Percentiles rank a stretch among this genome's conserved stretches.
Evolutionary conservation across 2,113 vertebrate genomes (phyloP).

Genomic region (Ctenomys sociabilis): DNA sequence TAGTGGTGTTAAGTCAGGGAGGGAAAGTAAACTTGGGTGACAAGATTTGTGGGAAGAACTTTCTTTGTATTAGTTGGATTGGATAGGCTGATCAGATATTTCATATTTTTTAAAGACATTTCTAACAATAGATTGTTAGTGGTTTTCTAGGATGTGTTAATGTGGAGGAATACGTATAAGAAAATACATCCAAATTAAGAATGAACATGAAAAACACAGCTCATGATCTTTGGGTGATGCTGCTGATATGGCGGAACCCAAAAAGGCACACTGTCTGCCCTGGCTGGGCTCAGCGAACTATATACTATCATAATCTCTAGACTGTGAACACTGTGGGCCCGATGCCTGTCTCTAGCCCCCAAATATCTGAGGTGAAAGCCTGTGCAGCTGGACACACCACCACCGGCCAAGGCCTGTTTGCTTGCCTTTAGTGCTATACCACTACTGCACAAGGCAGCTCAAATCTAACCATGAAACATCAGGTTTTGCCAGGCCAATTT

Average conservation of each 20-base stretch:
- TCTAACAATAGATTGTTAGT: neutral
- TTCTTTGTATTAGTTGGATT: neutral
- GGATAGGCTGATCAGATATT: neutral
- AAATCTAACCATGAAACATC: slow-evolving; percentile 92
- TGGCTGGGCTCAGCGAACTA: slow-evolving; percentile 71
- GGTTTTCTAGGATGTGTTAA: neutral
- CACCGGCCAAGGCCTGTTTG: slow-evolving; percentile 26
- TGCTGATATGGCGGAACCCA: slow-evolving; percentile 67
- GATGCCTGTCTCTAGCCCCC: accelerated
- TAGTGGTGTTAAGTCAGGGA: neutral
- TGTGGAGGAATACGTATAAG: slow-evolving; percentile 28
- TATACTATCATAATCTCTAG: slow-evolving; percentile 55
- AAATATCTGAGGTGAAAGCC: slow-evolving; percentile 4
- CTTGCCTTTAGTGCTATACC: slow-evolving; percentile 33
- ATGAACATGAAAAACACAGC: slow-evolving; percentile 85
- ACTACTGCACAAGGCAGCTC: slow-evolving; percentile 12
- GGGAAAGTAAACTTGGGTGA: neutral
- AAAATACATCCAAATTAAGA: slow-evolving; percentile 84
- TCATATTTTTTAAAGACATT: slow-evolving; percentile 13
- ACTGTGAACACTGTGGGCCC: no score
- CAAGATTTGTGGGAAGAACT: neutral
- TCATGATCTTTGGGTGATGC: slow-evolving; percentile 64
- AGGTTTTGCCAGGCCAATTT: slow-evolving; percentile 94
- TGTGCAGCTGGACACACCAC: slow-evolving; percentile 36
- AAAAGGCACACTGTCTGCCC: slow-evolving; percentile 65